phyloP scores from a whole-genome alignment of 2,113 vertebrate species.

The Petrocephalus zakoni region DNA sequence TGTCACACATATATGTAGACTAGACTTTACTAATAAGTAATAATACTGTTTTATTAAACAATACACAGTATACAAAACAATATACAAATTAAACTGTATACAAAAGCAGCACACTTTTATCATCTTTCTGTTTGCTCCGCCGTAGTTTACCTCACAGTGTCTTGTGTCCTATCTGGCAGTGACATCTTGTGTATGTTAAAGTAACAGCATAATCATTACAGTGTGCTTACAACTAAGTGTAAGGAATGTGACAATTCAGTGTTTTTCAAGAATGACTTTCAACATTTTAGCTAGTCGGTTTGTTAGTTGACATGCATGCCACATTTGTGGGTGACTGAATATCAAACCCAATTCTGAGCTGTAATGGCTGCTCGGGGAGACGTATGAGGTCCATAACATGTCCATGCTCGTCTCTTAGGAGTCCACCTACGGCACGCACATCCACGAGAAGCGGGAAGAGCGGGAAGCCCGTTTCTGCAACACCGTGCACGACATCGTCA shows the following conservation, averaged over 20 bases:
- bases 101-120: not conserved
- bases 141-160: no score
- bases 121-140: not conserved
- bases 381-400: not conserved
- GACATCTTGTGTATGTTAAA: not conserved
- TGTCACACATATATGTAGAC: not conserved
- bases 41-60: not conserved
- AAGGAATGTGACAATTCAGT: not conserved
- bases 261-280: not conserved
- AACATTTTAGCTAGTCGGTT: not conserved
- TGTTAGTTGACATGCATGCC: not conserved
- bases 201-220: not conserved
- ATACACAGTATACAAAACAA: not conserved
- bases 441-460: slow-evolving; percentile 94
- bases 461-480: slow-evolving; percentile 93
- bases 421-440: slow-evolving; percentile 92
- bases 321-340: not conserved
- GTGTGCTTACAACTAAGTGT: not conserved
- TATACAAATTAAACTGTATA: no score
- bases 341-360: not conserved
- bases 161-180: not conserved
- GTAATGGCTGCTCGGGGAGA: not conserved
- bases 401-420: slow-evolving; percentile 57
- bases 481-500: slow-evolving; percentile 93
- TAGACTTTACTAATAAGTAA: not conserved